Percentiles rank a stretch among this genome's conserved stretches.
These are phyloP conservation scores for Gymnoscelis rufifasciata DNA, from an alignment of 2,888 invertebrate species.

Conservation along the genomic window DNA sequence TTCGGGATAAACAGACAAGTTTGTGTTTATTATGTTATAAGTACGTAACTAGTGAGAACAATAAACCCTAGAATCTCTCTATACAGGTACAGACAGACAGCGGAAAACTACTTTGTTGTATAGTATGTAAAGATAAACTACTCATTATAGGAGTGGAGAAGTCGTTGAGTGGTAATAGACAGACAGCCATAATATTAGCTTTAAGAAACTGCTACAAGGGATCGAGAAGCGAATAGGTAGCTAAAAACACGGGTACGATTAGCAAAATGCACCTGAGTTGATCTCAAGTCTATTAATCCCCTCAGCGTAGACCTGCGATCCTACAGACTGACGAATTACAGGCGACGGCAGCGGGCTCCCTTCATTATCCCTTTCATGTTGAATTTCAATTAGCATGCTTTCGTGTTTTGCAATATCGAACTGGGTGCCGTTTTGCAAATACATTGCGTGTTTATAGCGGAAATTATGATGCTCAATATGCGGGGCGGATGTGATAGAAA, in stretches of 20 bases:
- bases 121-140: no score
- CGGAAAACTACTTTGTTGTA: no score
- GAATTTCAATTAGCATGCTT: slow-evolving; percentile 77
- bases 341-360: slow-evolving; percentile 39
- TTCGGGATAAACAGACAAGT: not conserved
- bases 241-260: not conserved
- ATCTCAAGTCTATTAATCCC: not conserved
- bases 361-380: slow-evolving; percentile 78
- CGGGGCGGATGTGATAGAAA: not conserved
- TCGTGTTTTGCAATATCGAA: slow-evolving; percentile 72
- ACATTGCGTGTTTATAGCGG: slow-evolving; percentile 19
- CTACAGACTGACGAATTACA: slow-evolving; percentile 52
- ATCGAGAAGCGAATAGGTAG: no score
- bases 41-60: no score
- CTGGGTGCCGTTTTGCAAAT: slow-evolving; percentile 46
- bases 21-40: not conserved
- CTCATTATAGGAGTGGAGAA: no score
- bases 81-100: no score
- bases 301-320: slow-evolving; percentile 23
- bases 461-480: not conserved
- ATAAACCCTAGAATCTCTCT: no score
- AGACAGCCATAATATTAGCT: no score
- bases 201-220: no score
- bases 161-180: no score
- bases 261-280: not conserved